These are phyloP conservation scores for Cygnus atratus DNA, from an alignment of 2,113 vertebrate species.

Conservation along the genomic window DNA sequence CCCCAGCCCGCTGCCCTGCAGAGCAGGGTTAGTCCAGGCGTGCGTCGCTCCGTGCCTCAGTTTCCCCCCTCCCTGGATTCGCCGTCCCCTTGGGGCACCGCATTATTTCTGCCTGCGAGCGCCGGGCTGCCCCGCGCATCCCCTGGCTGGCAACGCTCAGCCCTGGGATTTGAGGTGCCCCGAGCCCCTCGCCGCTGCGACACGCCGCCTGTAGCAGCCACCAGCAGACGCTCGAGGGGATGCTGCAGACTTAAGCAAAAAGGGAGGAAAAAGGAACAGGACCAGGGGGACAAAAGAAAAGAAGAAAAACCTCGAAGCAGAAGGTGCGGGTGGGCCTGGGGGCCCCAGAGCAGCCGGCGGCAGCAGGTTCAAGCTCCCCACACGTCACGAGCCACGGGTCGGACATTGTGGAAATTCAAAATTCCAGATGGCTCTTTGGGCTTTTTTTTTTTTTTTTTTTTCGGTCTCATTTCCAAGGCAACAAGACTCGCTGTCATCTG, in stretches of 20 bases:
- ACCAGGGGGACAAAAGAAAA: not conserved
- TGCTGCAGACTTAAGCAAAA: fast-evolving
- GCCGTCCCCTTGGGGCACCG: fast-evolving
- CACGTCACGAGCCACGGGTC: not conserved
- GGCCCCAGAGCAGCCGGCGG: not conserved
- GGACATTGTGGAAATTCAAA: conserved; percentile 58
- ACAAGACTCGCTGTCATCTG: conserved; percentile 73
- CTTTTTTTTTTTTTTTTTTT: conserved; percentile 40
- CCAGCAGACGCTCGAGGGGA: not conserved
- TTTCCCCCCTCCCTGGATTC: fast-evolving
- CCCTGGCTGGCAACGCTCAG: not conserved
- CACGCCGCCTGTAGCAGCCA: not conserved
- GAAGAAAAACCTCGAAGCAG: not conserved
- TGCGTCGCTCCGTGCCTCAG: fast-evolving
- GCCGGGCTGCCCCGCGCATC: too few relatives aligned
- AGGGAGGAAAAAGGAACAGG: not conserved
- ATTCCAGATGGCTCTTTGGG: conserved; percentile 58
- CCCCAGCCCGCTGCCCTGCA: not conserved
- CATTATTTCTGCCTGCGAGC: not conserved
- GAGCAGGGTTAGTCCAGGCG: not conserved
- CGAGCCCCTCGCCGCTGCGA: not conserved
- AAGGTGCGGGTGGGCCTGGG: not conserved
- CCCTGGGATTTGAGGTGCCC: not conserved
- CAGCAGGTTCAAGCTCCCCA: not conserved
- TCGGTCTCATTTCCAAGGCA: conserved; percentile 75